A percentile compares a stretch with the other conserved stretches of the same genome.
These are phyloP conservation scores for Caerostris darwini DNA, from an alignment of 1,140 invertebrate species.

Conservation along the genomic window DNA sequence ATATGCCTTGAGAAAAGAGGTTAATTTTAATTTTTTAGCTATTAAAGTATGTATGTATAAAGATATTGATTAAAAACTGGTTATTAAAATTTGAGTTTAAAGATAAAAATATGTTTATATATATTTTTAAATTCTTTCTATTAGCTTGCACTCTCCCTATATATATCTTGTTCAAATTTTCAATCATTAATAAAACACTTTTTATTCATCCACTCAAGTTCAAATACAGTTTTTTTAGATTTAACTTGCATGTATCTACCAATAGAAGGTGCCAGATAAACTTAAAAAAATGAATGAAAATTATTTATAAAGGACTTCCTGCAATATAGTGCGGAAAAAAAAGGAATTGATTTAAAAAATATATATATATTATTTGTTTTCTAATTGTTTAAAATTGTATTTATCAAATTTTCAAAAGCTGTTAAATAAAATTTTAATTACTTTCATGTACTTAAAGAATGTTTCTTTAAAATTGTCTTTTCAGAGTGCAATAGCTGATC, in stretches of 20 bases:
- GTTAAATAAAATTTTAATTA: too few relatives aligned
- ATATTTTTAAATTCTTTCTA: background rate
- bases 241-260: background rate
- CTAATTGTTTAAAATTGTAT: too few relatives aligned
- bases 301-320: background rate
- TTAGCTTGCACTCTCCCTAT: too few relatives aligned
- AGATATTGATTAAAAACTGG: too few relatives aligned
- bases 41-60: background rate
- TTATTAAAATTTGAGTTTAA: too few relatives aligned
- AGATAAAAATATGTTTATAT: background rate
- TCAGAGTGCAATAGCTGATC: conserved; percentile 89
- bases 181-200: too few relatives aligned
- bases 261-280: too few relatives aligned
- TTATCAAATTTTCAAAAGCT: too few relatives aligned
- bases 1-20: conserved; percentile 92
- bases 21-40: background rate
- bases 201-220: too few relatives aligned
- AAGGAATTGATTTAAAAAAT: background rate
- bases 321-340: background rate
- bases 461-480: background rate
- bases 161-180: too few relatives aligned
- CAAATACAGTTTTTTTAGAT: background rate
- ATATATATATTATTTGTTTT: background rate
- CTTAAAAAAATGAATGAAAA: too few relatives aligned
- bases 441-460: background rate